Evolutionary conservation across 2,888 invertebrate species (phyloP), one percentile per base, ranked within the genome.

Genomic region (Tetanocera ferruginea): DNA sequence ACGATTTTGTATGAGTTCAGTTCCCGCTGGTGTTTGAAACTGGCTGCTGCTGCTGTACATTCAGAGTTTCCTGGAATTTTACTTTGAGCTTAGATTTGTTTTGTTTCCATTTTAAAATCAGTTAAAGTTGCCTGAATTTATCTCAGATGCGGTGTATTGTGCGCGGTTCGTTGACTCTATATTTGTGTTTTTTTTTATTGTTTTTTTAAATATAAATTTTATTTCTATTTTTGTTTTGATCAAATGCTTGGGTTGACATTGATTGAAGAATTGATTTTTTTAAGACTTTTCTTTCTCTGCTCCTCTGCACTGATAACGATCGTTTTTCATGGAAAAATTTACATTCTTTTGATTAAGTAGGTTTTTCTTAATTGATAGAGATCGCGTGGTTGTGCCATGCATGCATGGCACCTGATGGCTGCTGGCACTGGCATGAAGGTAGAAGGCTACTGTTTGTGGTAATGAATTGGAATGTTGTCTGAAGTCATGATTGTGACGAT

Each of bases 241-340:
- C 55, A 55, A 55, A 55, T 55, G 55, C n/a, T 49, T 49, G 49
- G 52, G 3, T 43, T 72, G 72, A 71, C 72, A 72, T 72, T 72
- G 64, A 66, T 66, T 66, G 72, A 72, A 49, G 43, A 72, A 72
- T 72, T 72, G 72, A 72, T 72, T 72, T 72, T 43, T 72, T 52
- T 31, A 57, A 25, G 17, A n/a, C 23, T n/a, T 28, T 34, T 52
- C 31, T 34, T 19, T 71, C 2, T 60, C 9, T 17, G n/a, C 17
- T 66, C n/a, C n/a, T 66, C 31, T 66, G 19, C 55, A 19, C 55
- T 55, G 55, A 55, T 55, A 19, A 55, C 19, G 23, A 70, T 28
- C 6, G 2, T 31, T 70, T 28, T 49, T 52, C 72, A 23, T 14
- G 60, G 72, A 37, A 72, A 43, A 25, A 72, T 57, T 72, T 72